These are phyloP conservation scores for Sepiola atlantica DNA, from an alignment of 2,888 invertebrate species.

Conservation along the genomic window DNA sequence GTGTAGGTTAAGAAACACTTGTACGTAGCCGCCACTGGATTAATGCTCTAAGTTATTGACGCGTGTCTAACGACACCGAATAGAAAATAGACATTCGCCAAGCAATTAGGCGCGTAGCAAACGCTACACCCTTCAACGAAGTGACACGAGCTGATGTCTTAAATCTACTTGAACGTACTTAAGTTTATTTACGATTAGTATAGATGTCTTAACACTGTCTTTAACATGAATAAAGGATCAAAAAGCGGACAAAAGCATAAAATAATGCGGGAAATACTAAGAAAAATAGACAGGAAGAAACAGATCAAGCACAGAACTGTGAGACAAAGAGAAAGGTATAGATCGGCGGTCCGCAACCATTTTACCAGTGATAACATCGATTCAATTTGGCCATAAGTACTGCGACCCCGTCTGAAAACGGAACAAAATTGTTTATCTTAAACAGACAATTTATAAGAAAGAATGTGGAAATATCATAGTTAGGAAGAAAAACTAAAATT, in stretches of 20 bases:
- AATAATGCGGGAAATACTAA: neutral
- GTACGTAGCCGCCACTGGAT: neutral
- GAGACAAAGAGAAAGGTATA: too few relatives aligned
- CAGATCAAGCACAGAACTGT: too few relatives aligned
- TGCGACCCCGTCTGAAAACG: too few relatives aligned
- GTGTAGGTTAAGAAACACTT: neutral
- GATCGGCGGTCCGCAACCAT: too few relatives aligned
- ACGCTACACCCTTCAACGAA: neutral
- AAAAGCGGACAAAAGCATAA: neutral
- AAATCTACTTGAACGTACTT: neutral
- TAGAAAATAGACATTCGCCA: neutral
- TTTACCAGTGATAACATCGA: too few relatives aligned
- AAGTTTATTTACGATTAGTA: neutral
- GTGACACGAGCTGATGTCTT: neutral
- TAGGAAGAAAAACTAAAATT: too few relatives aligned
- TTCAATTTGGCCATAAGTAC: too few relatives aligned
- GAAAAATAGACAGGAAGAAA: too few relatives aligned
- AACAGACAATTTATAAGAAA: too few relatives aligned
- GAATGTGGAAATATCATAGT: too few relatives aligned
- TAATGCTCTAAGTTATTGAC: neutral
- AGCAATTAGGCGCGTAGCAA: neutral
- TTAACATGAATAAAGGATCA: neutral
- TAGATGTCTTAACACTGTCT: neutral
- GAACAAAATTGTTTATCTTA: too few relatives aligned
- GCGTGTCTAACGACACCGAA: neutral